Evolutionary conservation across 92 coral and sea anemone genomes (phyloP), one percentile per base, ranked within the genome.

Genomic region (Phymanthus crucifer): DNA sequence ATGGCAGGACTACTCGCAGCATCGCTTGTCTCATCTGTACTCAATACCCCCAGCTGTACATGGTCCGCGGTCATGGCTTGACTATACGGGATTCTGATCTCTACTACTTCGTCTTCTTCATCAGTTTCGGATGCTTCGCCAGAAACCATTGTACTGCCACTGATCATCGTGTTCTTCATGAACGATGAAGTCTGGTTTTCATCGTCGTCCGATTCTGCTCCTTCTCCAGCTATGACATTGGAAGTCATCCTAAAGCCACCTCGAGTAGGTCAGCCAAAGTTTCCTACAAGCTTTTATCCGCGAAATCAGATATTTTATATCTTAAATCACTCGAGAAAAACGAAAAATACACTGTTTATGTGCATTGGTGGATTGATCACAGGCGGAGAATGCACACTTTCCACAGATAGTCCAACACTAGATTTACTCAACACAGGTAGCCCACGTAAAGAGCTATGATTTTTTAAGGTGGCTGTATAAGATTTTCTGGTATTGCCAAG

Each of bases 51-150:
- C 4, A 48, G 61, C 17, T 82, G 78, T 24, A 72, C 77, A 8
- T 73, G 64, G 11, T 57, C 89, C 5, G 40, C 81, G 26, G 82
- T 67, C 31, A 77, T 74, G 18, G 84, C 80, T 5, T 67, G 40
- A 19, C 64, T 77, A 9, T 67, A 68, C 66, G 64, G 81, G 9
- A 45, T 74, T 71, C 45, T 66, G 66, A 36, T 81, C 5, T 43
- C 21, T 0, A 10, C 71, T 6, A 32, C 79, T 37, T 84, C 92
- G 18, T 92, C 97, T 67, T 92, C 97, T 9, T 92, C 97, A 66
- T 92, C 97, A 74, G 97, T 92, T 78, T 92, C 97, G 21, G 97
- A 92, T 47, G 97, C 97, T 83, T 92, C 97, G 18, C 97, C 97
- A 32, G 95, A 91, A 46, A 92, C 97, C 97, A 92, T 92, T 2